Percentiles rank a stretch among this genome's conserved stretches.
phyloP scores from a whole-genome alignment of 2,797 vertebrate species.

The Galaxias olidus region DNA sequence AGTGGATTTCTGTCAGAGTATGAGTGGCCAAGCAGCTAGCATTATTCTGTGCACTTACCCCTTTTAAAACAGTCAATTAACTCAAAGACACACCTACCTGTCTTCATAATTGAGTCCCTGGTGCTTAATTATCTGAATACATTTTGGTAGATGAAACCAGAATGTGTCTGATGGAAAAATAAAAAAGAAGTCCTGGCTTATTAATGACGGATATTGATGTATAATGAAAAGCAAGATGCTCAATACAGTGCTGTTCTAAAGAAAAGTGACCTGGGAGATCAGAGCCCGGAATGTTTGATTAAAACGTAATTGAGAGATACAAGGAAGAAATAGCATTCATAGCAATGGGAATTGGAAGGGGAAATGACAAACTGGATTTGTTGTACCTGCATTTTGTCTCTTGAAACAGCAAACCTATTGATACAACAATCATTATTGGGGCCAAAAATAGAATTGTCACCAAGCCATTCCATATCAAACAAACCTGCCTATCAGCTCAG shows the following conservation, averaged over 20 bases:
- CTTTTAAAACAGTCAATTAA: constrained; percentile 71
- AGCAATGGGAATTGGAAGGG: not conserved
- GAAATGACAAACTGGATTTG: not conserved
- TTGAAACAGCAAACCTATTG: not conserved
- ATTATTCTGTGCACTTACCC: constrained; percentile 54
- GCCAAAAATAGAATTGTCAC: not conserved
- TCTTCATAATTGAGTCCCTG: constrained; percentile 67
- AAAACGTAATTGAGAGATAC: not conserved
- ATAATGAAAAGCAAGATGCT: constrained; percentile 36
- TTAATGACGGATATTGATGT: constrained; percentile 49
- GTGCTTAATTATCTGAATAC: constrained; percentile 70
- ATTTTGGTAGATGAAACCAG: constrained; percentile 56
- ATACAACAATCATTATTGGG: not conserved
- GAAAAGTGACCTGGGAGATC: constrained; percentile 25
- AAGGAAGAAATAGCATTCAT: not conserved
- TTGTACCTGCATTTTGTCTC: not conserved
- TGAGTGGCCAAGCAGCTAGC: constrained; percentile 55
- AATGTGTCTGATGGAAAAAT: constrained; percentile 43
- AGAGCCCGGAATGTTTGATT: constrained; percentile 18
- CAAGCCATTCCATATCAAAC: not conserved
- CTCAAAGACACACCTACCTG: constrained; percentile 66
- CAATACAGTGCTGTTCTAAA: constrained; percentile 20
- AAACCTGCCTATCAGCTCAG: too few species aligned
- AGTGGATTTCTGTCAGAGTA: constrained; percentile 29
- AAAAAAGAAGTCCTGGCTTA: constrained; percentile 36